Base-by-base conservation (phyloP, 2,888 invertebrate species). In the Carterocephalus palaemon region DNA sequence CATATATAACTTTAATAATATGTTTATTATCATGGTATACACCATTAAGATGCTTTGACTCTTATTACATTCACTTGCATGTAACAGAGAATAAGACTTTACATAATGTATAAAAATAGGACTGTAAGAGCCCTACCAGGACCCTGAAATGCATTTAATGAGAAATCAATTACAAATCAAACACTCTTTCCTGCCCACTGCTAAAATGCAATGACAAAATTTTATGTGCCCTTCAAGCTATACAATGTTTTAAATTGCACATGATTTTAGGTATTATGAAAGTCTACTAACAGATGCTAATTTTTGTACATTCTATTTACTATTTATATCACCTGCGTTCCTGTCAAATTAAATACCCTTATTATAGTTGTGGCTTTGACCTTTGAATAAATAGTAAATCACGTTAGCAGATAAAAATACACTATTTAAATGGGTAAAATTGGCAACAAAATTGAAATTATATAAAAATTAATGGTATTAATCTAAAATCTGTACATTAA, bases 41-140 rank as follows among this genome's bases (percentile, higher is more conserved):
- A 78, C 81, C 83, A 79, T 74, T 62, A 77, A 75, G 75, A 81
- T 64, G 67, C 68, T 75, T 77, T 65, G 69, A 70, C 75, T 77
- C 81, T 64, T 65, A 80, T 83, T 84, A 83, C 83, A 83, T 70
- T 75, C 67, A 69, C 65, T 73, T 67, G 65, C 66, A 77, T 81
- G 80, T 83, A 83, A 84, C 75, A 79, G 79, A 83, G 78, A 80
- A 78, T 76, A 80, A 75, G 75, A 79, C 67, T 82, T 80, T 80
- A 83, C 78, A 84, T 83, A 77, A 76, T 85, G 84, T 86, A 86
- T 85, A 86, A 86, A 85, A 86, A 86, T 86, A 86, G 84, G 86
- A 85, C 82, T 83, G 81, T 83, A 74, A 57, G 83, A 81, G 80
- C 60, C 83, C 72, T 66, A 54, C 56, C 53, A 60, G 60, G 79